These are phyloP conservation scores for Psittacara wagleri DNA, from an alignment of 2,113 vertebrate species.

Conservation along the genomic window DNA sequence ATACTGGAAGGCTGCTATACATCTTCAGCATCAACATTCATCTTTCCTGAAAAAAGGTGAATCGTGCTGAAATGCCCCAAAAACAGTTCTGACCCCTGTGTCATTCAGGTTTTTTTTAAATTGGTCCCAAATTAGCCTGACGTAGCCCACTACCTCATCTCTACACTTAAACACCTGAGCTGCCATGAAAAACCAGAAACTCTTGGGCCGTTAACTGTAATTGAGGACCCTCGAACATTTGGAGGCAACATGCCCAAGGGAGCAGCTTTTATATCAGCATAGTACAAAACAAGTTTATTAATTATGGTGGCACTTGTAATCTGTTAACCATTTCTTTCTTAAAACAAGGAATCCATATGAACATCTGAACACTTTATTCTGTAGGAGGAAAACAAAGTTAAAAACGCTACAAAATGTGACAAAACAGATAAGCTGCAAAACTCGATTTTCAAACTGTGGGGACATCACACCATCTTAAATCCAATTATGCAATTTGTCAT, in stretches of 20 bases:
- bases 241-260: not conserved
- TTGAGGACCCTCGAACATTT: not conserved
- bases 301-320: not conserved
- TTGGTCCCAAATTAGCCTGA: not conserved
- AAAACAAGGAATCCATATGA: not conserved
- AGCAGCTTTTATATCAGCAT: not conserved
- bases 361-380: not conserved
- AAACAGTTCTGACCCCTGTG: not conserved
- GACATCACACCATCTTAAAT: not conserved
- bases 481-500: not conserved
- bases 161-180: not conserved
- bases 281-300: not conserved
- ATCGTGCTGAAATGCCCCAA: not conserved
- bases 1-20: no score
- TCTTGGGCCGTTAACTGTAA: not conserved
- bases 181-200: not conserved
- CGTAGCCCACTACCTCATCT: not conserved
- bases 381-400: not conserved
- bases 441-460: not conserved
- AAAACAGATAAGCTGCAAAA: not conserved
- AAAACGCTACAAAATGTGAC: rapidly evolving
- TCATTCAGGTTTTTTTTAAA: not conserved
- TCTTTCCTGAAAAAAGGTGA: not conserved
- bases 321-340: not conserved
- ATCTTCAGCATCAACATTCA: not conserved